Conservation (phyloP, 1,140 invertebrate genomes). For the Tribolium madens region DNA sequence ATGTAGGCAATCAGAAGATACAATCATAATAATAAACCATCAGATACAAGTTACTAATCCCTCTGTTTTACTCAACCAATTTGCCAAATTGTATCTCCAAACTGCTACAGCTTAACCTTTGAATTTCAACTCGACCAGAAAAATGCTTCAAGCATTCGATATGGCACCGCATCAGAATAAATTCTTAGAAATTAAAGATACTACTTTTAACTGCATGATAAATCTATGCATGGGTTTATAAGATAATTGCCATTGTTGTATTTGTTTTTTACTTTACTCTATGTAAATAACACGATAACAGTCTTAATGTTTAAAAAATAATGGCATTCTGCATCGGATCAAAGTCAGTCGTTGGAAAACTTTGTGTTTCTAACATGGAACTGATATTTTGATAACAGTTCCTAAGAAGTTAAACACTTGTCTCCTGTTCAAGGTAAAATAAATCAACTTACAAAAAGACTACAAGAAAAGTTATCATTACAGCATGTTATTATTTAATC, state of each 20-base stretch:
- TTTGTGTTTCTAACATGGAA: background rate
- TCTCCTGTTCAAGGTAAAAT: background rate
- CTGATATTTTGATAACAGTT: background rate
- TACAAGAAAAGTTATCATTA: background rate
- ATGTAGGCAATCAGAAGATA: background rate
- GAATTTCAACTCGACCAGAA: background rate
- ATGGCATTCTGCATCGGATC: too few species aligned
- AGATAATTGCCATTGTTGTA: background rate
- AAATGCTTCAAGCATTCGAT: background rate
- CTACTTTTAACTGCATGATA: background rate
- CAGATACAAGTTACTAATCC: background rate
- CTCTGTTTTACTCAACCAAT: constrained; percentile 6
- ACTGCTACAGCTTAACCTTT: background rate
- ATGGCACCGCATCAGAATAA: too few species aligned
- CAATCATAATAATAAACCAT: constrained; percentile 20
- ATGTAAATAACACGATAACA: background rate
- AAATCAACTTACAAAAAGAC: background rate
- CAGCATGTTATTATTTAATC: background rate
- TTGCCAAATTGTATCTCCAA: background rate
- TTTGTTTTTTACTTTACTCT: background rate
- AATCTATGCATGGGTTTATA: background rate
- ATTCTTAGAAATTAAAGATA: too few species aligned
- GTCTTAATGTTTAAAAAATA: background rate
- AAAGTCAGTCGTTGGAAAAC: too few species aligned
- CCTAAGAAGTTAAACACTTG: background rate